Conservation (phyloP, 2,113 vertebrate species). For the Oncorhynchus tshawytscha region DNA sequence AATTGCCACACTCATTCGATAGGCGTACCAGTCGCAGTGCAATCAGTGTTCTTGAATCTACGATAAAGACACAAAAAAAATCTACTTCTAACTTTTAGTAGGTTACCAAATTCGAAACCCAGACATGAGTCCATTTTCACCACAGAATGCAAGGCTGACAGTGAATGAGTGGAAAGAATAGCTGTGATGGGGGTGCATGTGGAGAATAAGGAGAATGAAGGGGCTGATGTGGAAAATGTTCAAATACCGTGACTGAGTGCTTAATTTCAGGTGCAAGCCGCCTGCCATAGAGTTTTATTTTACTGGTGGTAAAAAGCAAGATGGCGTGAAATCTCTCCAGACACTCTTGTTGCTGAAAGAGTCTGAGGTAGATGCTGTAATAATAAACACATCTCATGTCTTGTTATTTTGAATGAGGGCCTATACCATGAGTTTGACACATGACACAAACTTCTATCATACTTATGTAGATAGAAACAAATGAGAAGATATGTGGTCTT, state of each 20-base stretch:
- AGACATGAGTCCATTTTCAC: too few relatives aligned
- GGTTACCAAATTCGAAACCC: too few relatives aligned
- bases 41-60: too few relatives aligned
- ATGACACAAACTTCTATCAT: background rate
- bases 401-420: background rate
- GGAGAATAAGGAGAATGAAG: constrained; percentile 13
- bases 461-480: too few relatives aligned
- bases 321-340: constrained; percentile 36
- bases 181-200: constrained; percentile 24
- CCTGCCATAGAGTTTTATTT: constrained; percentile 47
- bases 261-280: constrained; percentile 40
- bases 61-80: too few relatives aligned
- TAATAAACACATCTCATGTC: background rate
- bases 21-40: too few relatives aligned
- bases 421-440: background rate
- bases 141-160: too few relatives aligned
- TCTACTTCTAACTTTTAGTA: too few relatives aligned
- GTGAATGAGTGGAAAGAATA: constrained; percentile 30
- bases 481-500: too few relatives aligned
- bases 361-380: background rate
- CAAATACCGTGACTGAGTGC: constrained; percentile 49
- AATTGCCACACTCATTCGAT: too few relatives aligned
- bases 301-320: constrained; percentile 29
- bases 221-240: constrained; percentile 58
- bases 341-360: constrained; percentile 2